These are phyloP conservation scores for Oxygymnocypris stewartii DNA, from an alignment of 2,113 vertebrate genomes.

Conservation along the genomic window DNA sequence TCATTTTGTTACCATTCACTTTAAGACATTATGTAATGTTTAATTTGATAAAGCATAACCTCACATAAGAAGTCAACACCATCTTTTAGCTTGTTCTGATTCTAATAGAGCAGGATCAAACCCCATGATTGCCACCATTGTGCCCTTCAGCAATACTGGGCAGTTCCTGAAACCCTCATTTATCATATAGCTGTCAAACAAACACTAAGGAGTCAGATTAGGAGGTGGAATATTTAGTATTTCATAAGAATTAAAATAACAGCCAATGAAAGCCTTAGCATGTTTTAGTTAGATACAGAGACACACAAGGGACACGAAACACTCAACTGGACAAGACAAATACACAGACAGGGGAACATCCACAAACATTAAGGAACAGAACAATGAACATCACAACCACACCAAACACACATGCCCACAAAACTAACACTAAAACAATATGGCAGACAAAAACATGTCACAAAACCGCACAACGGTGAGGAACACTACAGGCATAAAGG, in stretches of 20 bases:
- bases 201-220: constrained; percentile 15
- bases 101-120: neutral
- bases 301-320: constrained; percentile 42
- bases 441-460: constrained; percentile 31
- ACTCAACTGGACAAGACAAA: constrained; percentile 41
- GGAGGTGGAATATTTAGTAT: constrained; percentile 38
- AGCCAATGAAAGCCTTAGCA: constrained; percentile 41
- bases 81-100: neutral
- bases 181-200: neutral
- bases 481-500: constrained; percentile 58
- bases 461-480: constrained; percentile 53
- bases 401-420: constrained; percentile 35
- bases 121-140: neutral
- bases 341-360: constrained; percentile 24
- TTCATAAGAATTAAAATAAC: constrained; percentile 41
- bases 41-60: neutral
- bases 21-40: neutral
- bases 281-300: constrained; percentile 58
- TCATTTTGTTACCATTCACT: neutral
- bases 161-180: neutral
- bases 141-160: neutral
- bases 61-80: neutral
- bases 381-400: constrained; percentile 14
- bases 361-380: constrained; percentile 25
- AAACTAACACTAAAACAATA: constrained; percentile 35